Conservation (phyloP, 1,140 invertebrate species). For the Chlorops oryzae region DNA sequence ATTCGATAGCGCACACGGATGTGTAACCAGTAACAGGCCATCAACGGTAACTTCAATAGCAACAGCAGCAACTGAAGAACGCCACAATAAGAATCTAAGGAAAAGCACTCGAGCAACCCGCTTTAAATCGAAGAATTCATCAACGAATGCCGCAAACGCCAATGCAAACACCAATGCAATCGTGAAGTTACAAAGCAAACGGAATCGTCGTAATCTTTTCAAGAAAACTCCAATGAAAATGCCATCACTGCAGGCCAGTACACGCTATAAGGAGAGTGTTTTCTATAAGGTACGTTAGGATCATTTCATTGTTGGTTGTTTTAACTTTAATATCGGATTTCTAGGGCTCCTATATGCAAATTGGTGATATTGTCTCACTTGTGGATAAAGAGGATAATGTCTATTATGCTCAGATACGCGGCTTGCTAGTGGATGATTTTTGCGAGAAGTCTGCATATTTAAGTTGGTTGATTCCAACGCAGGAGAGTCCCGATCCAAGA, state of each 20-base stretch:
- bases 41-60: too few species aligned
- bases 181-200: constrained; percentile 41
- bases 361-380: constrained; percentile 86
- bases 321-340: constrained; percentile 74
- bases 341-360: constrained; percentile 76
- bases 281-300: constrained; percentile 66
- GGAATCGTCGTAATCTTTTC: constrained; percentile 70
- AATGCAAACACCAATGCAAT: constrained; percentile 10
- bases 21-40: too few species aligned
- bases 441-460: constrained; percentile 89
- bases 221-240: constrained; percentile 77
- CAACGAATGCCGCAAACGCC: neutral
- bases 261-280: constrained; percentile 71
- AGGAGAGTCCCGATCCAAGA: constrained; percentile 68
- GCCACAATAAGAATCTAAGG: constrained; percentile 34
- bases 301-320: constrained; percentile 62
- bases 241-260: constrained; percentile 69
- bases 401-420: constrained; percentile 86
- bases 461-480: constrained; percentile 87
- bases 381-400: constrained; percentile 68
- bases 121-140: constrained; percentile 50
- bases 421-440: constrained; percentile 85
- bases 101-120: constrained; percentile 55
- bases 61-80: too few species aligned
- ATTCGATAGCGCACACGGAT: too few species aligned